Conservation (phyloP, 1,140 invertebrate species). For the Drosophila mauritiana region DNA sequence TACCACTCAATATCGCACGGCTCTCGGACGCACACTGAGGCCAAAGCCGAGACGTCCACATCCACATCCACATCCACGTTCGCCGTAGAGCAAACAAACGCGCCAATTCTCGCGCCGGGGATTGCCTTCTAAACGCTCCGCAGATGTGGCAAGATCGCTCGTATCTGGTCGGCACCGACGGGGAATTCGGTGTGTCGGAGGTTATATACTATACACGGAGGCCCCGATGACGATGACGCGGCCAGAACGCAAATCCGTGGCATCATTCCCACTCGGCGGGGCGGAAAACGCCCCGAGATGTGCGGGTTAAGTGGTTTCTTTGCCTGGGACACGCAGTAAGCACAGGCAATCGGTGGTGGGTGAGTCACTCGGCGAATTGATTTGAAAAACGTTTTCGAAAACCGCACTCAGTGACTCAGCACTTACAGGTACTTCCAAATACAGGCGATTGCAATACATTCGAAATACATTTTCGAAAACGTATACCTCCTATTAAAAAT, state of each 20-base stretch:
- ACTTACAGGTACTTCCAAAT: background rate
- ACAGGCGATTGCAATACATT: background rate
- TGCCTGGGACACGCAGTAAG: constrained; percentile 16
- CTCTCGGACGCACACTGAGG: constrained; percentile 71
- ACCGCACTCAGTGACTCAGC: no score
- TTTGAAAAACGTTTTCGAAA: background rate
- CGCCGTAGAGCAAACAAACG: constrained; percentile 34
- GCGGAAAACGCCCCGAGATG: constrained; percentile 34
- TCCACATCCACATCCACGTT: constrained; percentile 16
- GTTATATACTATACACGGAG: background rate
- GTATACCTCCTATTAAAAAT: no score
- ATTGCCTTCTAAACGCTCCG: constrained; percentile 44
- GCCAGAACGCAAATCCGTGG: constrained; percentile 36
- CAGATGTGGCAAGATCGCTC: constrained; percentile 44
- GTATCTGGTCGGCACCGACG: background rate
- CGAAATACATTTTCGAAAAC: background rate
- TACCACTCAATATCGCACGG: constrained; percentile 62
- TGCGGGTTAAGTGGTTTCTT: constrained; percentile 39
- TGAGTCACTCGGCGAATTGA: background rate
- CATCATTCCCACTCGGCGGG: constrained; percentile 33
- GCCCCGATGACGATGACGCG: constrained; percentile 27
- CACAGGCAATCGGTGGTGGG: background rate
- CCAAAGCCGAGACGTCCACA: constrained; percentile 35
- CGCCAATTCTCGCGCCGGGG: constrained; percentile 43
- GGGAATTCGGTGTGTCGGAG: no score